Percentiles rank a stretch among this genome's conserved stretches.
Conservation (phyloP, 2,113 vertebrate species). For the Thryonomys swinderianus region DNA sequence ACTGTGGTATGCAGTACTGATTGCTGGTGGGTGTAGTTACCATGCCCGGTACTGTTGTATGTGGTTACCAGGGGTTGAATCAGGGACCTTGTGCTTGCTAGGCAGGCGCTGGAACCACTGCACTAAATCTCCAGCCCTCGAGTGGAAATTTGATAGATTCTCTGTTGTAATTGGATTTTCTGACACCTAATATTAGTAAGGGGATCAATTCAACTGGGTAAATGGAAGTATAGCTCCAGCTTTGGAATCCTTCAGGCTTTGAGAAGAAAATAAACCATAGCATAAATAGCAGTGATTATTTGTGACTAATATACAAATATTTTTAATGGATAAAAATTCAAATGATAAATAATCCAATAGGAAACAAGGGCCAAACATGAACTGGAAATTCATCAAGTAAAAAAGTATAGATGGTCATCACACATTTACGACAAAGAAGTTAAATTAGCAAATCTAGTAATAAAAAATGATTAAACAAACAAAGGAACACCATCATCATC, state of each 20-base stretch:
- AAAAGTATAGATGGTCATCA: neutral
- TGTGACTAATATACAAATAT: neutral
- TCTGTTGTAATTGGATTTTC: neutral
- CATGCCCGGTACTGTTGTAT: too few species aligned
- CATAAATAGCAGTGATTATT: neutral
- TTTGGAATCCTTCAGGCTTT: conserved; percentile 10
- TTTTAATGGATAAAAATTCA: neutral
- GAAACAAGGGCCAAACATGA: neutral
- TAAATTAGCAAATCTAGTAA: conserved; percentile 22
- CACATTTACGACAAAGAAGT: neutral
- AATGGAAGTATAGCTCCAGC: neutral
- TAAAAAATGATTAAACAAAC: neutral
- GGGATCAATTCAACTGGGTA: neutral
- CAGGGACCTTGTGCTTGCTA: too few species aligned
- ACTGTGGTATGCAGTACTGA: too few species aligned
- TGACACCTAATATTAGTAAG: neutral
- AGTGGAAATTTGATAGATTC: neutral
- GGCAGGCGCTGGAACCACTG: too few species aligned
- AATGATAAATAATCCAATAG: neutral
- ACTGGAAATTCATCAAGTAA: neutral
- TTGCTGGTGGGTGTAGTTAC: too few species aligned
- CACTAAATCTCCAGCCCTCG: too few species aligned
- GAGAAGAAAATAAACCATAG: neutral
- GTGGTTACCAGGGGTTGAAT: too few species aligned
- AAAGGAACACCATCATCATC: neutral